Percentiles rank a stretch among this genome's conserved stretches.
Conservation (phyloP, 2,797 vertebrate genomes). For the Hemitrygon akajei region DNA sequence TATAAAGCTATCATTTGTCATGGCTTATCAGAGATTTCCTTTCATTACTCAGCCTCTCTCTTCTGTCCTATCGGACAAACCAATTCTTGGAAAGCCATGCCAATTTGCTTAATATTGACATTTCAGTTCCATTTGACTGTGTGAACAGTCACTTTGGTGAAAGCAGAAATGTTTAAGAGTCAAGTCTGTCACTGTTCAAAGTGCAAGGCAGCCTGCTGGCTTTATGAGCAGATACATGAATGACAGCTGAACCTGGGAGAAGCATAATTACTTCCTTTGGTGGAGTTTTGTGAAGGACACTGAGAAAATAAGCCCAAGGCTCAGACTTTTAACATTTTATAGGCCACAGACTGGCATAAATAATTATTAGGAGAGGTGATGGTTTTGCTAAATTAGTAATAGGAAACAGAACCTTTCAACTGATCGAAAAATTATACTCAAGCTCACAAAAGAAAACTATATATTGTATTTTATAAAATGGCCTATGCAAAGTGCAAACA, state of each 20-base stretch:
- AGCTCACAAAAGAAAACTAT: background rate
- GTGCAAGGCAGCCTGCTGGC: conserved; percentile 58
- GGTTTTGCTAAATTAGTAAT: background rate
- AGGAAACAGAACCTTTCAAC: background rate
- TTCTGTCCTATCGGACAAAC: background rate
- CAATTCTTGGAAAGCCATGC: background rate
- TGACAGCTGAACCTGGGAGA: conserved; percentile 57
- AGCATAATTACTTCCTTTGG: conserved; percentile 72
- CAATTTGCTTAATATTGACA: background rate
- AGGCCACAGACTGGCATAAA: background rate
- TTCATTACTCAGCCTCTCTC: background rate
- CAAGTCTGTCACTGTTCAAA: conserved; percentile 40
- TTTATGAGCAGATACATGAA: conserved; percentile 65
- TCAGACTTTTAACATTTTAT: conserved; percentile 28
- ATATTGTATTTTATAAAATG: background rate
- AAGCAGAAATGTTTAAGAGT: background rate
- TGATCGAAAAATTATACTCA: background rate
- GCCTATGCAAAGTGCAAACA: background rate
- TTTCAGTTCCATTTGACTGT: background rate
- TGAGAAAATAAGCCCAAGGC: conserved; percentile 3
- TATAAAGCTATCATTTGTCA: background rate
- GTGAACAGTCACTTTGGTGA: background rate
- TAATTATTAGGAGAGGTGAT: background rate
- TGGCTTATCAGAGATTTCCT: background rate
- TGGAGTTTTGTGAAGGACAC: conserved; percentile 42